Evolutionary conservation across 1,140 invertebrate species (phyloP).

Genomic region (Meloidogyne hapla): DNA sequence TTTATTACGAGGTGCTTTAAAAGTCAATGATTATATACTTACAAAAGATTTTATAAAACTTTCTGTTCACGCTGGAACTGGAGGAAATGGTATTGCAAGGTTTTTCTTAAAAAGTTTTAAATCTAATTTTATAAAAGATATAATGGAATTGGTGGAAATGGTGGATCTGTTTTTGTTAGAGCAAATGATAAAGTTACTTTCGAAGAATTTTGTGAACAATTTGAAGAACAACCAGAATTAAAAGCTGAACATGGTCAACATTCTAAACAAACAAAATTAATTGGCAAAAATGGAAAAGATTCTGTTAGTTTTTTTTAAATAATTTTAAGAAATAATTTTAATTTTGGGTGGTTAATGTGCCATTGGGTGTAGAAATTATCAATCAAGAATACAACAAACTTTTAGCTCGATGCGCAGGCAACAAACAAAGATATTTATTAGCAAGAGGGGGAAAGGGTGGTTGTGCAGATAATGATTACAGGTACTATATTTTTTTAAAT

Average conservation of each 20-base stretch:
- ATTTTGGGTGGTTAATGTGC: constrained; percentile 51
- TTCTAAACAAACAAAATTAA: constrained; percentile 34
- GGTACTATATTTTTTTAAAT: constrained; percentile 38
- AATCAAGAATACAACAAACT: constrained; percentile 37
- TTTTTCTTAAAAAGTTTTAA: not conserved
- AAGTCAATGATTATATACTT: constrained; percentile 14
- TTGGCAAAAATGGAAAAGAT: constrained; percentile 46
- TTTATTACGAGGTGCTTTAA: not conserved
- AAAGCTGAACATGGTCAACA: constrained; percentile 39
- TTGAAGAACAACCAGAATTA: constrained; percentile 26
- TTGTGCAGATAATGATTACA: constrained; percentile 44
- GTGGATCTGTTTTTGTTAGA: constrained; percentile 50
- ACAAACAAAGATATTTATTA: constrained; percentile 49
- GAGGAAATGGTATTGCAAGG: constrained; percentile 33
- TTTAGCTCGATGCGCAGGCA: constrained; percentile 48
- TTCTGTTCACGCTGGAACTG: constrained; percentile 27
- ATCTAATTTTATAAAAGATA: constrained; percentile 34
- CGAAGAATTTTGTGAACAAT: constrained; percentile 40
- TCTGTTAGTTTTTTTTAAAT: constrained; percentile 40
- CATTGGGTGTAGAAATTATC: constrained; percentile 60
- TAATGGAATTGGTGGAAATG: constrained; percentile 59
- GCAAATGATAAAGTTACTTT: constrained; percentile 47
- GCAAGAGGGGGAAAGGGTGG: constrained; percentile 60
- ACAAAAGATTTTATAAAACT: constrained; percentile 36
- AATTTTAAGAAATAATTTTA: not conserved